Base-by-base conservation (phyloP, 2,888 invertebrate genomes). In the Hoplodrina ambigua region DNA sequence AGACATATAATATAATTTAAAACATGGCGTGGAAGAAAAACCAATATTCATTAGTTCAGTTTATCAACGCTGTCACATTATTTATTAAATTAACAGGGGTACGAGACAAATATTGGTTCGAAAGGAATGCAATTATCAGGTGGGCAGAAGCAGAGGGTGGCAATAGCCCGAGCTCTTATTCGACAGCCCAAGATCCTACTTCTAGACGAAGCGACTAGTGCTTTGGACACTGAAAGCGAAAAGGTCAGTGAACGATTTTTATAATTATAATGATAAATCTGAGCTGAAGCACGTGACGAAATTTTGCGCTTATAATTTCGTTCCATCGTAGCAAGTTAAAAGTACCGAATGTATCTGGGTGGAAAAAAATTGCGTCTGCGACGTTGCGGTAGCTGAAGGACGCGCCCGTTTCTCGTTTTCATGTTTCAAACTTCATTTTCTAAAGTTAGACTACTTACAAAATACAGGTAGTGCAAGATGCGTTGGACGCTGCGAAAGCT, bases 191-290 rank as follows among this genome's bases (percentile, higher is more conserved):
- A 96, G 87, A 97, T 98, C 79, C 93, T 98, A n/a, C 91, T 98
- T 17, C 92, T 98, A 2, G 98, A 98, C 87, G 98, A 98, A 91
- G 98, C 98, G 0, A 98, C 98, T 0, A 98, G 98, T 15, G 98
- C 98, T 7, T 92, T 98, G 65, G 98, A 98, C 88, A 97, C 97
- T 0, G 97, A 98, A 91, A 98, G 98, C 91, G 98, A 99, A 94
- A 97, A 97, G 96, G 97, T 97, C 85, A 67, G 56, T 33, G 6
- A 25, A 4, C 3, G 11, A 57, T 25, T 20, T 6, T 19, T 19
- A 19, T n/a, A n/a, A n/a, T n/a, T n/a, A n/a, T n/a, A n/a, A n/a
- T 11, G 4, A 33, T 33, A 46, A 20, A 20, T 19, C 11, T 11
- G 11, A 46, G 19, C 4, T 11, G 8, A 30, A 46, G 46, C 17